Evolutionary conservation across 1,140 invertebrate genomes (phyloP).

Genomic region (Drosophila funebris): DNA sequence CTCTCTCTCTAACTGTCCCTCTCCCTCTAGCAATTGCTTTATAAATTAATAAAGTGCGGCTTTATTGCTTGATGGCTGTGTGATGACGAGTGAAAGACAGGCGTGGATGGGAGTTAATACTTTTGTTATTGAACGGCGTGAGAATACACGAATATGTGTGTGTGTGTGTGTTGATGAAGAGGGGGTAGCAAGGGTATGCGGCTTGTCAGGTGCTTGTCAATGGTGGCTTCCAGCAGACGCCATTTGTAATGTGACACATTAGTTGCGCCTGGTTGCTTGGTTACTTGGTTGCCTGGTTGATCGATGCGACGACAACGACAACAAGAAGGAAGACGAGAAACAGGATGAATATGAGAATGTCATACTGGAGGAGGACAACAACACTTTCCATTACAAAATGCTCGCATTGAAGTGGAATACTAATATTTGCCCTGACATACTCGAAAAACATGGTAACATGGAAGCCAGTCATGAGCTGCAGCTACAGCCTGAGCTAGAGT

Average conservation of each 20-base stretch:
- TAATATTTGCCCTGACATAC: slow-evolving; percentile 77
- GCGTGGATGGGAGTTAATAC: slow-evolving; percentile 55
- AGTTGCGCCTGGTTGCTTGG: slow-evolving; percentile 64
- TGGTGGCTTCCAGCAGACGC: slow-evolving; percentile 29
- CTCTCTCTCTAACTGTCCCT: neutral
- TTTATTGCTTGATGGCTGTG: slow-evolving; percentile 61
- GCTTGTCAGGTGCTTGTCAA: slow-evolving; percentile 15
- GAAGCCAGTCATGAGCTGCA: slow-evolving; percentile 49
- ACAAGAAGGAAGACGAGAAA: slow-evolving; percentile 4
- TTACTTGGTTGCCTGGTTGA: slow-evolving; percentile 63
- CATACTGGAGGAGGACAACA: slow-evolving; percentile 22
- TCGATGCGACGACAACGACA: slow-evolving; percentile 55
- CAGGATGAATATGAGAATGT: neutral
- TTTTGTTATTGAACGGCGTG: slow-evolving; percentile 69
- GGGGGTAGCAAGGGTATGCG: neutral
- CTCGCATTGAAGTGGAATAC: slow-evolving; percentile 79
- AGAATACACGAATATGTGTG: neutral
- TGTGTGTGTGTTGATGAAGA: neutral
- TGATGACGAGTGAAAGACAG: neutral
- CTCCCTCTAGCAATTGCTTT: slow-evolving; percentile 12
- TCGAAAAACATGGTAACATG: slow-evolving; percentile 59
- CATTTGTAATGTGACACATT: slow-evolving; percentile 79
- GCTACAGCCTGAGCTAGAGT: neutral
- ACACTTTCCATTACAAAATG: slow-evolving; percentile 81
- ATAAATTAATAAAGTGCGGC: slow-evolving; percentile 68